These are phyloP conservation scores for Tetraneura akinire DNA, from an alignment of 1,140 invertebrate species.

Conservation along the genomic window DNA sequence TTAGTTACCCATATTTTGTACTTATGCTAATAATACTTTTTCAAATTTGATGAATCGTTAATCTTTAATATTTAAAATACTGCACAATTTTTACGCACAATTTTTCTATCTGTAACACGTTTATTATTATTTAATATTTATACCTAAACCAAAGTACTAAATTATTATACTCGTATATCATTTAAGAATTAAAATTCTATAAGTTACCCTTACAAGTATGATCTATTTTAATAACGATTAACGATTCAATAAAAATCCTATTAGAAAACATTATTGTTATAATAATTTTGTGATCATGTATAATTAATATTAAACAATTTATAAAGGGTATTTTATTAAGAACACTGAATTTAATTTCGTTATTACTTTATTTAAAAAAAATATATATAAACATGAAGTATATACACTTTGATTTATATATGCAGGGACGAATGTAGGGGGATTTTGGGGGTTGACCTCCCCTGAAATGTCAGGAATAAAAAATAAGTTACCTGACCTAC, in stretches of 20 bases:
- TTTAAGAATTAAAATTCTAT: neutral
- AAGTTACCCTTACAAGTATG: neutral
- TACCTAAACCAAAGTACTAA: slow-evolving; percentile 10
- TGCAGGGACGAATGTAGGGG: no score
- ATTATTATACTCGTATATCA: neutral
- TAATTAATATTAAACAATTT: neutral
- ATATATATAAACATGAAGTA: no score
- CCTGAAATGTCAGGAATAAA: no score
- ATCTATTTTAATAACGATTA: slow-evolving; percentile 1
- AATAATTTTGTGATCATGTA: slow-evolving; percentile 20
- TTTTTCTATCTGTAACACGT: neutral
- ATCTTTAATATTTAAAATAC: slow-evolving; percentile 14
- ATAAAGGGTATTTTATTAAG: no score
- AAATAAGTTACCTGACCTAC: no score
- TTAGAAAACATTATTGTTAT: slow-evolving; percentile 7
- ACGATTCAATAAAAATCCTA: slow-evolving; percentile 31
- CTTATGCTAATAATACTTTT: neutral
- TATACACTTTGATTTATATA: no score
- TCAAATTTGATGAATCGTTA: slow-evolving; percentile 21
- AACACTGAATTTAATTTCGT: no score
- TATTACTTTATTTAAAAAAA: no score
- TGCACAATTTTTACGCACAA: slow-evolving; percentile 12
- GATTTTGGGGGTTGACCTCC: no score
- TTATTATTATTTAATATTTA: neutral
- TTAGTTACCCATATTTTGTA: slow-evolving; percentile 36